Conservation (phyloP, 2,888 invertebrate species). For the Conchocele bisecta region DNA sequence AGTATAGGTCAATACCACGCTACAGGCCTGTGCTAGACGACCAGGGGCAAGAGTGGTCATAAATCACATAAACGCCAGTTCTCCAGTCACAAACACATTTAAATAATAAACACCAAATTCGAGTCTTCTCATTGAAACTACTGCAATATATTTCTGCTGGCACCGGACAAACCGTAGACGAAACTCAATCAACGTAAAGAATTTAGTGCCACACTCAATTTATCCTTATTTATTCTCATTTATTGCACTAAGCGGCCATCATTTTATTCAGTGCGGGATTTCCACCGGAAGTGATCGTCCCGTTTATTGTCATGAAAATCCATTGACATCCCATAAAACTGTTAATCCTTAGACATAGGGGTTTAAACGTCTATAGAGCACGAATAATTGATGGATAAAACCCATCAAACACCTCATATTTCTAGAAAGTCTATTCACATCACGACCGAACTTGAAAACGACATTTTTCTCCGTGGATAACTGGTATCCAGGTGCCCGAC, state of each 20-base stretch:
- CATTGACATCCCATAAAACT: conserved; percentile 51
- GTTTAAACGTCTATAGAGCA: conserved; percentile 47
- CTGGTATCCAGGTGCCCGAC: conserved; percentile 49
- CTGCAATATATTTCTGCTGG: conserved; percentile 29
- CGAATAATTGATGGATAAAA: conserved; percentile 49
- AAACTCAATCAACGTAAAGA: conserved; percentile 50
- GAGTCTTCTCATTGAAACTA: conserved; percentile 1
- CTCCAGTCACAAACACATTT: no score
- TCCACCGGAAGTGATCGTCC: conserved; percentile 48
- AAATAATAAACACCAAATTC: no score
- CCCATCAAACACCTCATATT: conserved; percentile 55
- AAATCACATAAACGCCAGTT: no score
- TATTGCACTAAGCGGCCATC: conserved; percentile 44
- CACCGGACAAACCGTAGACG: conserved; percentile 32
- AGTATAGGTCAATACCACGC: no score
- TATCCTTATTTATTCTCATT: conserved; percentile 58
- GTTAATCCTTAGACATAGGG: conserved; percentile 56
- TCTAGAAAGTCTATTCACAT: conserved; percentile 53
- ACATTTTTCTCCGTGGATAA: conserved; percentile 40
- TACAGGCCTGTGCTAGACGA: no score
- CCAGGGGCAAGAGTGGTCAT: no score
- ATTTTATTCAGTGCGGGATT: conserved; percentile 37
- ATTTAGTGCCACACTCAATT: conserved; percentile 57
- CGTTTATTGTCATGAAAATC: conserved; percentile 41
- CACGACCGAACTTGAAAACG: conserved; percentile 47